Base-by-base conservation (phyloP, 2,888 invertebrate genomes). In the Brachypalpus laphriformis region DNA sequence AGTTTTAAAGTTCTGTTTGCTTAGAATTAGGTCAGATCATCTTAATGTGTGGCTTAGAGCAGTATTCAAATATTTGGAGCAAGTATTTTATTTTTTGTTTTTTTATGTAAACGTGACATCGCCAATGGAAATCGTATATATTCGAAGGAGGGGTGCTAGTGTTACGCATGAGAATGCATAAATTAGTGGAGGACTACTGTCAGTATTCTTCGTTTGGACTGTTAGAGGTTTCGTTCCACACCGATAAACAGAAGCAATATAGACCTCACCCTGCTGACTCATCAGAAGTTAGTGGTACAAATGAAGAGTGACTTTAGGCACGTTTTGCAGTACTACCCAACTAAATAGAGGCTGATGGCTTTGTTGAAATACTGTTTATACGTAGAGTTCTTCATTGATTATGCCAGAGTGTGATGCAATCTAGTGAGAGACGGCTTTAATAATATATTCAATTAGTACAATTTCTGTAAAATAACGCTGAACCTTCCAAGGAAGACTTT, bases 21-120 rank as follows among this genome's bases (percentile, higher is more conserved):
- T 61, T 61, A 77, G 68, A 77, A 77, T 70, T 77, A 77, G 68
- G 68, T 77, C 77, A 77, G 77, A 77, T 77, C 42, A 68, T 77
- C 77, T 77, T 77, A 70, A 68, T 68, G 68, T 59, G 77, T 54
- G 59, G 45, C 76, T 59, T n/a, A 59, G 54, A 68, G 59, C 37
- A 61, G 57, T 77, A 51, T 47, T 47, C 66, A 75, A 75, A 75
- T 75, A 75, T 75, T 75, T 77, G 61, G 57, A 47, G 3, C 51
- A 47, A 14, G 4, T n/a, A 59, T 22, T 61, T 59, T 22, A 34
- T 25, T 11, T 72, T 34, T 34, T 6, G 34, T 61, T 49, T 65
- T 45, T 37, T 8, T 59, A 18, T 57, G 57, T 59, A 49, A 68
- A 70, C 68, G 59, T 68, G 66, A 70, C 51, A 71, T 59, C 65